Evolutionary conservation across 2,113 vertebrate species (phyloP).

Genomic region (Polypterus bichir): DNA sequence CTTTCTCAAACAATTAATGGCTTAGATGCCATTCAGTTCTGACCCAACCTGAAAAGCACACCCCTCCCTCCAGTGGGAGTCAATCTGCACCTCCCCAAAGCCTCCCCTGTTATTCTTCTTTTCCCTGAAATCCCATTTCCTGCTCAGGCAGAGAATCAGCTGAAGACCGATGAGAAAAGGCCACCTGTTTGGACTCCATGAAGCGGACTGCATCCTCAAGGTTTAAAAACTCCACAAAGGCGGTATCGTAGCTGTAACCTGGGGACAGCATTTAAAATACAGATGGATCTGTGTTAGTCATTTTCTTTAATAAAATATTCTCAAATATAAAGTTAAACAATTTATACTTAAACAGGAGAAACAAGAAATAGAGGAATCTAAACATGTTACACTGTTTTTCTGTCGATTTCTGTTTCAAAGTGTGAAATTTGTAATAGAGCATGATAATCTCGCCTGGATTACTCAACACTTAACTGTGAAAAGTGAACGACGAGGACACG

Average conservation of each 20-base stretch:
- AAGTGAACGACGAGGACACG: conserved; percentile 7
- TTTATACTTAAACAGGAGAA: background rate
- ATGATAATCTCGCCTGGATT: background rate
- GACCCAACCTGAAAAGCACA: conserved; percentile 7
- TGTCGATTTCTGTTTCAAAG: too few species aligned
- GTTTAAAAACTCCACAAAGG: conserved; percentile 99
- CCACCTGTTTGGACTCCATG: conserved; percentile 99
- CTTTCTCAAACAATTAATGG: background rate
- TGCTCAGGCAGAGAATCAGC: conserved; percentile 63
- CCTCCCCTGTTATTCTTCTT: conserved; percentile 58
- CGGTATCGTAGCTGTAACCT: conserved; percentile 99
- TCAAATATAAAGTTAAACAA: conserved; percentile 25
- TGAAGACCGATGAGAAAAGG: conserved; percentile 93
- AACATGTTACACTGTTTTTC: conserved; percentile 21
- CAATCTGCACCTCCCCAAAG: conserved; percentile 26
- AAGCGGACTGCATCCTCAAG: conserved; percentile 99
- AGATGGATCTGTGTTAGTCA: conserved; percentile 98
- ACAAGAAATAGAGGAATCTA: conserved; percentile 32
- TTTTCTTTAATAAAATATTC: conserved; percentile 42
- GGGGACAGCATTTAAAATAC: conserved; percentile 99
- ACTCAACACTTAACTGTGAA: background rate
- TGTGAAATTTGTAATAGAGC: conserved; percentile 6
- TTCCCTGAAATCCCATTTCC: conserved; percentile 51
- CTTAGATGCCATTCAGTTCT: background rate
- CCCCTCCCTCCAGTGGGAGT: conserved; percentile 28